Evolutionary conservation across 1,140 invertebrate species (phyloP).

Genomic region (Macrosteles quadrilineatus): DNA sequence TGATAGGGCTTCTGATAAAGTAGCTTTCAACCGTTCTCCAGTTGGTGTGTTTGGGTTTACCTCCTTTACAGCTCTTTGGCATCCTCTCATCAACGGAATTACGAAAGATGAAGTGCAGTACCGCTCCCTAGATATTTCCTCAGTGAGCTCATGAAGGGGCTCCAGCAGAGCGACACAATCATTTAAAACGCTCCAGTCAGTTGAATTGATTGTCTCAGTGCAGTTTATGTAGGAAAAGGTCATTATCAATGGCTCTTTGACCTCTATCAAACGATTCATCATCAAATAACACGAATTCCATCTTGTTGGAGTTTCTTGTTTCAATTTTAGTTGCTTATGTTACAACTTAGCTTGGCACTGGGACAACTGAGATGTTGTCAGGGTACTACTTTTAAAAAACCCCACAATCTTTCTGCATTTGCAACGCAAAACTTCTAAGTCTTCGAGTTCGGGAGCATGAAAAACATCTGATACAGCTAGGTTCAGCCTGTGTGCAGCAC

Average conservation of each 20-base stretch:
- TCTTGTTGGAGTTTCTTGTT: constrained; percentile 17
- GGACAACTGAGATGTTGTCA: not conserved
- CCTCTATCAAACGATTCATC: constrained; percentile 14
- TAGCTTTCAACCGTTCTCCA: not conserved
- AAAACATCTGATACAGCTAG: constrained; percentile 17
- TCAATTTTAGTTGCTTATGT: not conserved
- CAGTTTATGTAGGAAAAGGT: constrained; percentile 1
- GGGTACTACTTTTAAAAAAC: constrained; percentile 23
- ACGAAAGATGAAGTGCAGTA: constrained; percentile 15
- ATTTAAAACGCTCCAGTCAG: not conserved
- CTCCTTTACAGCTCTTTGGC: constrained; percentile 3
- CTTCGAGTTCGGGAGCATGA: not conserved
- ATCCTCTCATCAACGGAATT: constrained; percentile 19
- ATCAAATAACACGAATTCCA: constrained; percentile 19
- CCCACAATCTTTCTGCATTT: constrained; percentile 23
- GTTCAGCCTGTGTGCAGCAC: constrained; percentile 23
- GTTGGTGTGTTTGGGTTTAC: not conserved
- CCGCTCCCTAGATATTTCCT: constrained; percentile 9
- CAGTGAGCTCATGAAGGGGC: not conserved
- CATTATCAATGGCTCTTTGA: constrained; percentile 3
- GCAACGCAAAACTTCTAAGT: not conserved
- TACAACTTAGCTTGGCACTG: not conserved
- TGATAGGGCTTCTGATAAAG: not conserved
- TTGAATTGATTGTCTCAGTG: not conserved
- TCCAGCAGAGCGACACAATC: constrained; percentile 9